A percentile compares a stretch with the other conserved stretches of the same genome.
Conservation (phyloP, 2,888 invertebrate genomes). For the Helleia helle region DNA sequence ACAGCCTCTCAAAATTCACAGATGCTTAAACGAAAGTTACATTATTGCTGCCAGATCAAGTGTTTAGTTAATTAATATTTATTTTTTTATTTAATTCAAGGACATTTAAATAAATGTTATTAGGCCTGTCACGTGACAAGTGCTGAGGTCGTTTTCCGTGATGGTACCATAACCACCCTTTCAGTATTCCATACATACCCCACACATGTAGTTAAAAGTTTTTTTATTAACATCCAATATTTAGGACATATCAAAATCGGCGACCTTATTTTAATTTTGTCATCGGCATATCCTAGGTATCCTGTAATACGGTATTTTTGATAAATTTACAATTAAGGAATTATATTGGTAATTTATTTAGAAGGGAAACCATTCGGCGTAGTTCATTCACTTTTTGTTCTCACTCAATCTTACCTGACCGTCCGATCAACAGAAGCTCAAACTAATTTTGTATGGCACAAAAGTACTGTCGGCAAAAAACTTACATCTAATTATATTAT, state of each 20-base stretch:
- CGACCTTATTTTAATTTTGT: conserved; percentile 20
- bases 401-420: conserved; percentile 27
- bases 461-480: neutral
- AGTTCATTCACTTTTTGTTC: conserved; percentile 1
- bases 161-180: too few species aligned
- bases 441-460: conserved; percentile 6
- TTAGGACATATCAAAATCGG: conserved; percentile 10
- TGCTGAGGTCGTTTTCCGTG: too few species aligned
- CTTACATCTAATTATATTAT: neutral
- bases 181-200: too few species aligned
- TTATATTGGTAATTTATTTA: conserved; percentile 8
- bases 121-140: too few species aligned
- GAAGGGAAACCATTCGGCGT: neutral
- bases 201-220: too few species aligned
- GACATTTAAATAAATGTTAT: too few species aligned
- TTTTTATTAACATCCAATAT: too few species aligned
- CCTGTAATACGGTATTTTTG: conserved; percentile 50
- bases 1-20: too few species aligned
- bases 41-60: too few species aligned
- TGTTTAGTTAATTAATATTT: too few species aligned
- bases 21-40: too few species aligned
- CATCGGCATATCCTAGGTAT: conserved; percentile 20
- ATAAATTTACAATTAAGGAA: conserved; percentile 46
- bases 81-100: too few species aligned
- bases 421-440: conserved; percentile 31